These are phyloP conservation scores for Chalcosyrphus nemorum DNA, from an alignment of 2,888 invertebrate species.

Conservation along the genomic window DNA sequence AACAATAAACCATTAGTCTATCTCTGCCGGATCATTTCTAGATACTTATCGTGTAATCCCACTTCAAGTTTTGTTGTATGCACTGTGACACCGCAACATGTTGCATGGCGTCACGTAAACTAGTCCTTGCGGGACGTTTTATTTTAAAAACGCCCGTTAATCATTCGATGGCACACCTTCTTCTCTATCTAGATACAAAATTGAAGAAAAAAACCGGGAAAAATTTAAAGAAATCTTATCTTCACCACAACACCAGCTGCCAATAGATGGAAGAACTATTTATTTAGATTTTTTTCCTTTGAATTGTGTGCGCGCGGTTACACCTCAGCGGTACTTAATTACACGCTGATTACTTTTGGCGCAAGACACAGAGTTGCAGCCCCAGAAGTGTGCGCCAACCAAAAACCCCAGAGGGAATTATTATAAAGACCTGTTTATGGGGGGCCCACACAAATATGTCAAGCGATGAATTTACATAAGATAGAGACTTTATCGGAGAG, in stretches of 20 bases:
- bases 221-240: conserved; percentile 49
- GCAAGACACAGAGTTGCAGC: conserved; percentile 45
- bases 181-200: conserved; percentile 25
- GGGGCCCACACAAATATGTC: not conserved
- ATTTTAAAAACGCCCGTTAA: conserved; percentile 33
- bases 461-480: conserved; percentile 4
- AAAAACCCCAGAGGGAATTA: not conserved
- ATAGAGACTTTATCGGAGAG: not conserved
- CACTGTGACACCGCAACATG: too few species aligned
- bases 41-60: conserved; percentile 10
- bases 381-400: conserved; percentile 26
- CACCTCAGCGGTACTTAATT: conserved; percentile 63
- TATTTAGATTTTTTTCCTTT: conserved; percentile 28
- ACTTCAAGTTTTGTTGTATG: not conserved
- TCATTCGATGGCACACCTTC: conserved; percentile 30
- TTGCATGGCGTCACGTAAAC: not conserved
- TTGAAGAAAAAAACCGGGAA: too few species aligned
- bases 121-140: conserved; percentile 4
- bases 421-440: conserved; percentile 6
- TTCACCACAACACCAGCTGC: conserved; percentile 14
- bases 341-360: conserved; percentile 56
- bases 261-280: conserved; percentile 31
- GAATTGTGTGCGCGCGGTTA: conserved; percentile 38
- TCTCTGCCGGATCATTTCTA: conserved; percentile 17
- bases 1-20: conserved; percentile 1